A percentile compares a stretch with the other conserved stretches of the same genome.
phyloP scores from a whole-genome alignment of 2,797 vertebrate species.

The Sebastes iracundus region DNA sequence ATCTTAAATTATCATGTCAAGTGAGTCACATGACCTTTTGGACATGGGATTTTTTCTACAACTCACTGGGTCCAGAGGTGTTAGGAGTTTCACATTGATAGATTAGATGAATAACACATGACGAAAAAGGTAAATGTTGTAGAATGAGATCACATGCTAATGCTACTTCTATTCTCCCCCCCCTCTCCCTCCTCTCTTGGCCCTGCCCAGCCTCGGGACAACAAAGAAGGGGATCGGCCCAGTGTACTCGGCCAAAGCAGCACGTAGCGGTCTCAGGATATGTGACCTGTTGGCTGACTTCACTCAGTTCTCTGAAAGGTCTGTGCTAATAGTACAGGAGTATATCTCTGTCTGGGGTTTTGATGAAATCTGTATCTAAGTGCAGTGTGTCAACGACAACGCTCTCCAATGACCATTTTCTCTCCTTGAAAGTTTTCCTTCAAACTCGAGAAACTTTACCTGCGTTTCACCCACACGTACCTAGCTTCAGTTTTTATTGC shows the following conservation, averaged over 20 bases:
- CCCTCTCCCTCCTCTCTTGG: not conserved
- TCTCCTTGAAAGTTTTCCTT: not conserved
- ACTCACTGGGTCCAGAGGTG: not conserved
- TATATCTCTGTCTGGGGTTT: not conserved
- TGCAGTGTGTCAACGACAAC: not conserved
- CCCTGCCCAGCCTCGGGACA: constrained; percentile 90
- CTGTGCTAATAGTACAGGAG: not conserved
- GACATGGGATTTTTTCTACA: not conserved
- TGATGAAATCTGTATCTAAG: not conserved
- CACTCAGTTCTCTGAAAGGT: constrained; percentile 94
- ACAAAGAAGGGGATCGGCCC: constrained; percentile 99
- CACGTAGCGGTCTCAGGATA: constrained; percentile 95
- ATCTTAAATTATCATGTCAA: not conserved
- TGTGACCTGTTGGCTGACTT: constrained; percentile 97
- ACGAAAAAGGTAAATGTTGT: not conserved
- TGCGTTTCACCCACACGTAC: not conserved
- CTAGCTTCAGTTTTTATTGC: not conserved
- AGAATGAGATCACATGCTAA: constrained; percentile 1
- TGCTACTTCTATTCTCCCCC: not conserved
- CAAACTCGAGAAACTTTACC: not conserved
- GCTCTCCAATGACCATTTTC: not conserved
- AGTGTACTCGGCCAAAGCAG: constrained; percentile 97
- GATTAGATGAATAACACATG: not conserved
- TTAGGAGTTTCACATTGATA: not conserved
- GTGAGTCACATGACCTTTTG: not conserved